Base-by-base conservation (phyloP, 2,113 vertebrate species). In the Lamprologus lemairii region DNA sequence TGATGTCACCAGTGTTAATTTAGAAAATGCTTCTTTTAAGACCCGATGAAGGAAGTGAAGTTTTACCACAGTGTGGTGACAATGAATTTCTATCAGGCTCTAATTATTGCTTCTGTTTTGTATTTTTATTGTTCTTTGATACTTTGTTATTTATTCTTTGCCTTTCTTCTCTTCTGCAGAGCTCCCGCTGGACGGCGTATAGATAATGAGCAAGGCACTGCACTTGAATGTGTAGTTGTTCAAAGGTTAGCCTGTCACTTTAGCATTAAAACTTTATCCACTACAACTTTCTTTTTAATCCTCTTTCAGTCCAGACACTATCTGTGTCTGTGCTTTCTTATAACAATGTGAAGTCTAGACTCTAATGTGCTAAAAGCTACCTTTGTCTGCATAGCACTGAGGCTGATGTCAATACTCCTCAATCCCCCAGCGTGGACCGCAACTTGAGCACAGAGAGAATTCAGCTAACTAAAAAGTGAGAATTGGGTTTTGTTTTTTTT, bases 301-400 rank as follows among this genome's bases (percentile, higher is more conserved):
- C 82, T 57, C 49, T 79, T 26, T 57, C 19, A 78, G 80, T 45
- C 8, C 7, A 26, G 40, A 73, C 68, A 73, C 21, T 33, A 9
- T 78, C 7, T 51, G 37, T 16, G 37, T 81, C 60, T 71, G 53
- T 60, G 16, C 12, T n/a, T 63, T 35, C 21, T 73, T 73, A 78
- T 45, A 86, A 60, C 17, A 81, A 81, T 9, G 80, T 10, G 2
- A 82, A 65, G 83, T 87, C 81, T 82, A 35, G 58, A 89, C 63
- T 87, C 4, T 83, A 81, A 87, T 91, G 21, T 57, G 13, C 53
- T 93, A 88, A 86, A 83, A 85, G 81, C 53, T 57, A 13, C 47
- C 10, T 86, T 85, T 90, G 85, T 86, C 73, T 86, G 58, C 42
- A 71, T 40, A 92, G 88, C 58, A 47, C 7, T 71, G 3, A n/a